Evolutionary conservation across 2,888 invertebrate species (phyloP).

Genomic region (Brenthis hecate): DNA sequence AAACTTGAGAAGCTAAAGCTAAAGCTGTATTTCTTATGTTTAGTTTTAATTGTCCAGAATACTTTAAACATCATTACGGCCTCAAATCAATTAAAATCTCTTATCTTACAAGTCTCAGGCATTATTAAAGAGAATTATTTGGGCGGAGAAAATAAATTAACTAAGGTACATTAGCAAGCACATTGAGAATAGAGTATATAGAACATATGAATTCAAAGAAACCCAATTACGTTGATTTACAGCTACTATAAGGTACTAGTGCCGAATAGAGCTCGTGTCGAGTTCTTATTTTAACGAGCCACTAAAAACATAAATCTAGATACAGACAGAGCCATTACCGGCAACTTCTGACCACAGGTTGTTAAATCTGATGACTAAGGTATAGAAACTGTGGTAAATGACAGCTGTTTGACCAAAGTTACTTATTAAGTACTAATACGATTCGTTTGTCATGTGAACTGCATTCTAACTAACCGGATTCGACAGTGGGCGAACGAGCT

Average conservation of each 20-base stretch:
- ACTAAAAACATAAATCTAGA: constrained; percentile 59
- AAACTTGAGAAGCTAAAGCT: too few species aligned
- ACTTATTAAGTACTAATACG: constrained; percentile 29
- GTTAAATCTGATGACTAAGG: constrained; percentile 28
- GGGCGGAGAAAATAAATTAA: background rate
- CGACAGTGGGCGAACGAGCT: constrained; percentile 20
- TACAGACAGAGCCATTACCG: constrained; percentile 56
- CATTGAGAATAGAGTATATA: background rate
- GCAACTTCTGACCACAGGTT: constrained; percentile 37
- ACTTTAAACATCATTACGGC: too few species aligned
- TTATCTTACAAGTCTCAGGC: too few species aligned
- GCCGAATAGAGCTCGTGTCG: constrained; percentile 48
- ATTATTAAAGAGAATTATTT: background rate
- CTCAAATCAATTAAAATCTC: too few species aligned
- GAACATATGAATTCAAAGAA: constrained; percentile 36
- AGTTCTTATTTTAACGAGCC: constrained; percentile 53
- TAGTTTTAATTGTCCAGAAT: too few species aligned
- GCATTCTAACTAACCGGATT: constrained; percentile 24
- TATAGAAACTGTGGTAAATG: constrained; percentile 14
- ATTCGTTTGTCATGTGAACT: constrained; percentile 22
- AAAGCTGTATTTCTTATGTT: background rate
- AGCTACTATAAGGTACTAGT: constrained; percentile 35
- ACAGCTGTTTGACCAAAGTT: constrained; percentile 25
- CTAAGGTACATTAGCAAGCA: background rate
- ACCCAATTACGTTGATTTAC: constrained; percentile 66